Base-by-base conservation (phyloP, 1,140 invertebrate species). In the Triops longicaudatus region DNA sequence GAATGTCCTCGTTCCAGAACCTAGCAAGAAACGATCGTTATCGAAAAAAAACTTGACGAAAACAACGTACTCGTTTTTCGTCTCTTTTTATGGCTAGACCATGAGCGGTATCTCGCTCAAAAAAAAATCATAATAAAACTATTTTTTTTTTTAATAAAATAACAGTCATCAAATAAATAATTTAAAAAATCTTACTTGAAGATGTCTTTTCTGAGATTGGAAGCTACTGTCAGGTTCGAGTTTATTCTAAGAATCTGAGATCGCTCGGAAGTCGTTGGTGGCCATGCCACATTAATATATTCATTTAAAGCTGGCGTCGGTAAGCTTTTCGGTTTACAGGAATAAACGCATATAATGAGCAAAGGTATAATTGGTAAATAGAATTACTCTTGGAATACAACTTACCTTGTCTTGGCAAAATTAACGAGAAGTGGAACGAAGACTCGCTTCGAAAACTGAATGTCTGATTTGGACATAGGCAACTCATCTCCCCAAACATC, bases 321-420 rank as follows among this genome's bases (percentile, higher is more conserved):
- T 72, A 78, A 26, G 22, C 78, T 76, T 63, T 11, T n/a, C n/a
- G n/a, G n/a, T n/a, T n/a, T n/a, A n/a, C n/a, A n/a, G n/a, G n/a
- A n/a, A n/a, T n/a, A n/a, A n/a, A n/a, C n/a, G n/a, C n/a, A n/a
- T n/a, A n/a, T n/a, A n/a, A n/a, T n/a, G n/a, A 73, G 27, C 37
- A 72, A 76, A 26, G 72, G 26, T 17, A 17, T 22, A 63, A n/a
- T 17, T 17, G 42, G 11, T 3, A 17, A 12, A 77, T 17, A 5
- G 0, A 77, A 22, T 41, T 77, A 72, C 26, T 28, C 26, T n/a
- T n/a, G n/a, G n/a, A n/a, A n/a, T n/a, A n/a, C n/a, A n/a, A n/a
- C n/a, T n/a, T 79, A 82, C 81, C 80, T 80, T 9, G 78, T 79
- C 75, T 82, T 82, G 37, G 79, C 79, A 79, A 82, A 82, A 75